Percentiles rank a stretch among this genome's conserved stretches.
phyloP scores from a whole-genome alignment of 2,113 vertebrate species.

The Tretioscincus oriximinensis region DNA sequence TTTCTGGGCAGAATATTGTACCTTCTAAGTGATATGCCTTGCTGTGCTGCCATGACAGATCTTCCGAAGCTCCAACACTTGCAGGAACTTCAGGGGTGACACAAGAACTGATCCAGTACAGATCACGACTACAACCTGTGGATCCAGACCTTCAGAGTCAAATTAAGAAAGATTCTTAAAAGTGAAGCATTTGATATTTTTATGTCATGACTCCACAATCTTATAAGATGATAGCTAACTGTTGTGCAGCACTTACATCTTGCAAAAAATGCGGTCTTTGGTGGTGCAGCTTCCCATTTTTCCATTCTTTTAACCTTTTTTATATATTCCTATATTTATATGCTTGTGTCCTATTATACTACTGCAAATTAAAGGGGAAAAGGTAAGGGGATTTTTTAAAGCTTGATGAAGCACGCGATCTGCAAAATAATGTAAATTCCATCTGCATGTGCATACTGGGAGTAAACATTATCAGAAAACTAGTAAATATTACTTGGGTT shows the following conservation, averaged over 20 bases:
- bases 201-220: too few species aligned
- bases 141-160: too few species aligned
- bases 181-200: too few species aligned
- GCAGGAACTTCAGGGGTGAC: too few species aligned
- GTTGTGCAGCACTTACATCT: neutral
- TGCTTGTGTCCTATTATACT: slow-evolving; percentile 30
- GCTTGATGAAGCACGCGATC: slow-evolving; percentile 34
- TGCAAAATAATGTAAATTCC: slow-evolving; percentile 11
- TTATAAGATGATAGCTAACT: too few species aligned
- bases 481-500: slow-evolving; percentile 47
- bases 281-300: slow-evolving; percentile 11
- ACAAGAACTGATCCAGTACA: too few species aligned
- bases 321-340: neutral
- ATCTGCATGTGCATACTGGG: slow-evolving; percentile 8
- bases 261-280: neutral
- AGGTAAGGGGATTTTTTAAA: slow-evolving; percentile 27
- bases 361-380: neutral
- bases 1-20: too few species aligned
- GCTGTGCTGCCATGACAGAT: too few species aligned
- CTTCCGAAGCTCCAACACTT: too few species aligned
- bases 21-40: too few species aligned
- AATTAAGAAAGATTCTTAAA: too few species aligned
- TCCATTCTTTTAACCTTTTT: neutral
- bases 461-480: slow-evolving; percentile 56
- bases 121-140: too few species aligned